Percentiles rank a stretch among this genome's conserved stretches.
Conservation (phyloP, 2,113 vertebrate species). For the Hylia prasina region DNA sequence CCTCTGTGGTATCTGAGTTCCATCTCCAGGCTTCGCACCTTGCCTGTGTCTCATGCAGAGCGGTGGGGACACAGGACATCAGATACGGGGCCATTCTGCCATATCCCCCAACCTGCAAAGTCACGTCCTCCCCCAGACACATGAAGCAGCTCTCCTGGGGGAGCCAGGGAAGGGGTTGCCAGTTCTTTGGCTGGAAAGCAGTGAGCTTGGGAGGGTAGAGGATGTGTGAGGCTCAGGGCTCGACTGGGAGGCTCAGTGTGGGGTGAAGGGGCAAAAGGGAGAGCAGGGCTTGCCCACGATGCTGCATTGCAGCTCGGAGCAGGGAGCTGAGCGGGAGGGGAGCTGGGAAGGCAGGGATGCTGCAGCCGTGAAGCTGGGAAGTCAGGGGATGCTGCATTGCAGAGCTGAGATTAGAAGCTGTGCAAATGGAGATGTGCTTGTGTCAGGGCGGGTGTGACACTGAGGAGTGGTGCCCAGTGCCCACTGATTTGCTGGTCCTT, state of each 20-base stretch:
- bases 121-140: background rate
- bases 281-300: background rate
- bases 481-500: background rate
- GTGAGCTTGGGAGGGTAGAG: background rate
- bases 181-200: background rate
- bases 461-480: background rate
- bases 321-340: background rate
- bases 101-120: background rate
- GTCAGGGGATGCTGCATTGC: slow-evolving; percentile 60
- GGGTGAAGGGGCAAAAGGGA: background rate
- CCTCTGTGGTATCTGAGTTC: background rate
- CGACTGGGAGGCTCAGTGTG: accelerated
- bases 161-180: background rate
- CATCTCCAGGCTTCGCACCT: background rate
- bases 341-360: slow-evolving; percentile 49
- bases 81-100: accelerated
- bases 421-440: slow-evolving; percentile 30
- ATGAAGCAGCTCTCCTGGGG: background rate
- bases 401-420: slow-evolving; percentile 43
- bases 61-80: background rate
- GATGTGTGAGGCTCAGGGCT: accelerated
- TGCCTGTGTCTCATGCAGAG: background rate
- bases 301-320: slow-evolving; percentile 55
- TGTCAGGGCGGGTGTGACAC: slow-evolving; percentile 8
- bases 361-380: slow-evolving; percentile 49